Conservation (phyloP, 2,888 invertebrate genomes). For the Tinea trinotella region DNA sequence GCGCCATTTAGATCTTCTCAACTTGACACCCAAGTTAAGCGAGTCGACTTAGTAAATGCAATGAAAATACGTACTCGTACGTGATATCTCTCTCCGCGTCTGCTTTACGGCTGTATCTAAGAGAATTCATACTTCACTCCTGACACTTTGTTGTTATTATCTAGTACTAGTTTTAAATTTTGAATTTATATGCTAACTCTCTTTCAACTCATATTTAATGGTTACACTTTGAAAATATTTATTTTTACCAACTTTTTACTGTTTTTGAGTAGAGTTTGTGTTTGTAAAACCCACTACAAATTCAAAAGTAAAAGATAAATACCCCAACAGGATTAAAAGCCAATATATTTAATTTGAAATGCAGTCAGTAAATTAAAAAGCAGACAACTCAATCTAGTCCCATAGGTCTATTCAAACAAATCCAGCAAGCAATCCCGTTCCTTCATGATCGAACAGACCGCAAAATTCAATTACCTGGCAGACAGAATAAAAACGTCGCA, state of each 20-base stretch:
- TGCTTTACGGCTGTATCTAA: neutral
- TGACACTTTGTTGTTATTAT: slow-evolving; percentile 11
- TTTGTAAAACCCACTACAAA: neutral
- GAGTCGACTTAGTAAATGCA: slow-evolving; percentile 14
- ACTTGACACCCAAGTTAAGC: slow-evolving; percentile 19
- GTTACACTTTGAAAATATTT: neutral
- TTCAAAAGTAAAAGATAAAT: neutral
- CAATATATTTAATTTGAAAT: slow-evolving; percentile 7
- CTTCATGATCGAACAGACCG: slow-evolving; percentile 50
- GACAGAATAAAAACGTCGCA: slow-evolving; percentile 61
- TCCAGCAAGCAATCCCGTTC: slow-evolving; percentile 24
- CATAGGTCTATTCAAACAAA: slow-evolving; percentile 12
- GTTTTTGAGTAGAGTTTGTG: too few species aligned
- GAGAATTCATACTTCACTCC: slow-evolving; percentile 11
- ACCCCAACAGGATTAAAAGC: neutral
- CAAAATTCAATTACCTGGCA: slow-evolving; percentile 65
- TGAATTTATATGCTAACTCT: neutral
- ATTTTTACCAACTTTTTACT: too few species aligned
- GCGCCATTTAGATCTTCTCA: slow-evolving; percentile 8
- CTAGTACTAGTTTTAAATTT: neutral
- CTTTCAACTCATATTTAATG: neutral
- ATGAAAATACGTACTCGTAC: slow-evolving; percentile 5
- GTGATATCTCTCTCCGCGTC: slow-evolving; percentile 9
- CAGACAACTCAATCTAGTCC: neutral
- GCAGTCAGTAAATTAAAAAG: slow-evolving; percentile 5